Evolutionary conservation across 64 coral and sea anemone genomes (phyloP), one percentile per base, ranked within the genome.

Genomic region (Montipora sp.): DNA sequence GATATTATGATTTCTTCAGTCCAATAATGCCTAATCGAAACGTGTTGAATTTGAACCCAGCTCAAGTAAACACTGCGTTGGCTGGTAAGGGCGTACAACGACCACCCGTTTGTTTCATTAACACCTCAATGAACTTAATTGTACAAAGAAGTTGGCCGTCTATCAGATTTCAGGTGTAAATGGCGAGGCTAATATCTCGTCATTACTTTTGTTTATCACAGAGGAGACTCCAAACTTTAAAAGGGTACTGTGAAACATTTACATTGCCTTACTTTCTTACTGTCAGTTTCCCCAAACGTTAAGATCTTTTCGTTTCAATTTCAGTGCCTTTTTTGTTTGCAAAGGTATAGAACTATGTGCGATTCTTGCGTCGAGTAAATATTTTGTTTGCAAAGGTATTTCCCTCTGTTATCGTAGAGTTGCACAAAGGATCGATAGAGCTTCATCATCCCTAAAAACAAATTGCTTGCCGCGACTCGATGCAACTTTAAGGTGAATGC

Each of bases 31-130:
- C 7, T 2, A 46, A 46, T 75, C 36, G 24, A 13, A 75, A 75
- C 12, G 22, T 11, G 36, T 11, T 36, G 24, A 13, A 46, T 12
- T 45, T 75, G 24, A 48, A 8, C 46, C 15, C 16, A 11, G 11
- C 53, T 6, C 15, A 78, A 78, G 15, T 1, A n/a, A 45, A 12
- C 12, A 14, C 3, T 76, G 24, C 27, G 14, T 4, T 47, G 5
- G 12, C 70, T 21, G 45, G 9, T 49, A 0, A 18, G 46, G 6
- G 4, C 6, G 46, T 16, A 36, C 11, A 49, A 47, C 11, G 16
- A 49, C 43, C 82, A 85, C 16, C 82, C 65, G 82, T 16, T 15
- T 68, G 71, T 8, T 71, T 85, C 82, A 85, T 85, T 51, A 71
- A 72, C 82, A 51, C 63, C 68, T 72, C 5, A 18, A 78, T 48